Evolutionary conservation across 2,888 invertebrate species (phyloP).

Genomic region (Clepsis dumicolana): DNA sequence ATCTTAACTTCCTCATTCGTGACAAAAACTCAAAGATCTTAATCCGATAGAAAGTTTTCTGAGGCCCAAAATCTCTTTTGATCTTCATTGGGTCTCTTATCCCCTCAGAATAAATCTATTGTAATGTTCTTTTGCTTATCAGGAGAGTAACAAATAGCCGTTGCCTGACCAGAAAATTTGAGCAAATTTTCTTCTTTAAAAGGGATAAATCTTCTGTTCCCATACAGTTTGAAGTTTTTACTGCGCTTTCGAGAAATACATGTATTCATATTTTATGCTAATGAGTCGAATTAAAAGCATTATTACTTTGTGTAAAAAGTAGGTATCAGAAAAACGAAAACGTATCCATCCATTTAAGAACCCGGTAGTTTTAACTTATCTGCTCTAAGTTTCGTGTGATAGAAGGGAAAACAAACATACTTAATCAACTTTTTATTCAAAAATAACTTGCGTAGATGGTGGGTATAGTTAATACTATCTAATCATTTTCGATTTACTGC

Average conservation of each 20-base stretch:
- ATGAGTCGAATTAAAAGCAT: neutral
- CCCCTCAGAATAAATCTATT: conserved; percentile 35
- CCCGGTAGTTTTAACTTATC: too few relatives aligned
- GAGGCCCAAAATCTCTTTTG: conserved; percentile 37
- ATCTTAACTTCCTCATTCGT: conserved; percentile 8
- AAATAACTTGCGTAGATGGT: too few relatives aligned
- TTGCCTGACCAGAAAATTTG: conserved; percentile 27
- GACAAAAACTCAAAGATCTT: conserved; percentile 32
- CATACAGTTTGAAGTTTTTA: conserved; percentile 6
- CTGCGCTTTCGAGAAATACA: conserved; percentile 1
- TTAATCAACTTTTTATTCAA: too few relatives aligned
- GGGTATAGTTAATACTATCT: too few relatives aligned
- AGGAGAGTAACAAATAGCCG: conserved; percentile 23
- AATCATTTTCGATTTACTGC: too few relatives aligned
- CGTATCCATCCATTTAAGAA: neutral
- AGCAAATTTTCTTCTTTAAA: conserved; percentile 11
- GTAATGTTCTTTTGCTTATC: conserved; percentile 43
- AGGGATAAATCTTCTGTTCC: neutral
- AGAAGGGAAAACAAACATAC: too few relatives aligned
- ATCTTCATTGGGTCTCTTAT: conserved; percentile 32
- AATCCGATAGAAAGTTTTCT: conserved; percentile 41
- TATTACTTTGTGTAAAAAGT: neutral
- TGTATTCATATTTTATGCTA: neutral
- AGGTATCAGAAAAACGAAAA: neutral
- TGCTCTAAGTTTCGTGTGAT: too few relatives aligned